phyloP scores from a whole-genome alignment of 2,113 vertebrate species.

The Mus spicilegus region DNA sequence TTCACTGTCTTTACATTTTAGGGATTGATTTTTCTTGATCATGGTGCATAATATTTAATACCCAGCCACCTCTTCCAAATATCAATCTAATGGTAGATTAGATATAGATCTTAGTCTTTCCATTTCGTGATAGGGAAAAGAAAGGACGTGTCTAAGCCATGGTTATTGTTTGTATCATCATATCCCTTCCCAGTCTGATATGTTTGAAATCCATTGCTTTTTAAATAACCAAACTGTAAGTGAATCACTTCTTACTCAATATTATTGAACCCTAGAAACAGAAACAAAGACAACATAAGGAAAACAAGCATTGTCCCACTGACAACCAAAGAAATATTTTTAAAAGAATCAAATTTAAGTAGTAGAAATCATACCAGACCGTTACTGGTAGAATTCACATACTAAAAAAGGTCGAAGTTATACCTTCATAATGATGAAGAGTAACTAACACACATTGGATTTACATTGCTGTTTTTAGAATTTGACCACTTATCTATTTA shows the following conservation, averaged over 20 bases:
- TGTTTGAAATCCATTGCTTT: conserved; percentile 28
- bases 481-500: conserved; percentile 34
- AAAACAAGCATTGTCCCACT: conserved; percentile 49
- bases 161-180: conserved; percentile 54
- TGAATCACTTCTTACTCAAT: conserved; percentile 25
- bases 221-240: conserved; percentile 42
- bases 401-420: not conserved
- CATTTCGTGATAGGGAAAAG: conserved; percentile 23
- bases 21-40: not conserved
- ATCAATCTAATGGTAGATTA: not conserved
- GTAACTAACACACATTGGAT: not conserved
- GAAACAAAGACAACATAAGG: conserved; percentile 36
- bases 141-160: not conserved
- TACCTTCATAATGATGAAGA: conserved; percentile 22
- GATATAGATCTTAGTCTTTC: conserved; percentile 26
- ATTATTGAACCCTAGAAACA: conserved; percentile 39
- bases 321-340: conserved; percentile 30
- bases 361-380: not conserved
- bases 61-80: not conserved
- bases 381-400: conserved; percentile 59
- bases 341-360: conserved; percentile 25
- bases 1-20: not conserved
- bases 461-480: conserved; percentile 51
- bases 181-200: conserved; percentile 47
- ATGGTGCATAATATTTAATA: not conserved